Conservation (phyloP, 2,113 vertebrate species). For the Craseonycteris thonglongyai region DNA sequence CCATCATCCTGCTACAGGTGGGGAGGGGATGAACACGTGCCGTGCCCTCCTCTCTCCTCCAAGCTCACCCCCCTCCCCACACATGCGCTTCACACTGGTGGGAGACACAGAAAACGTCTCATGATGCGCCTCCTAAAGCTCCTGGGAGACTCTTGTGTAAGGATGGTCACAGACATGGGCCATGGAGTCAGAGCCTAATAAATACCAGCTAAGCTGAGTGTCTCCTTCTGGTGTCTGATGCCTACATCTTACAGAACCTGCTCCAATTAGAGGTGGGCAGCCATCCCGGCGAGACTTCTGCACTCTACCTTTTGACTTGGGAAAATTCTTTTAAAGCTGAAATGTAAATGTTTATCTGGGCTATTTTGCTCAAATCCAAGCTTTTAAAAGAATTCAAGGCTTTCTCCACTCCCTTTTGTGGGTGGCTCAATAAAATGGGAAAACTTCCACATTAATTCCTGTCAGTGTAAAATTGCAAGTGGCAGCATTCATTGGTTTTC, state of each 20-base stretch:
- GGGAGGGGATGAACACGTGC: fast-evolving
- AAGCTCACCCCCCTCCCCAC: fast-evolving
- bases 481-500: not conserved
- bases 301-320: not conserved
- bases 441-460: not conserved
- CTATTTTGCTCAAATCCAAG: not conserved
- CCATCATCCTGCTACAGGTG: fast-evolving
- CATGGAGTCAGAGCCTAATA: not conserved
- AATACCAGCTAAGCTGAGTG: not conserved
- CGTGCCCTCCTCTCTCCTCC: not conserved
- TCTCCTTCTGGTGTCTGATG: not conserved
- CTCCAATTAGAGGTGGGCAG: not conserved
- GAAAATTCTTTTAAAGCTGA: not conserved
- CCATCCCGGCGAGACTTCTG: not conserved
- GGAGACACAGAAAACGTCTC: not conserved
- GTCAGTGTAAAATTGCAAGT: not conserved
- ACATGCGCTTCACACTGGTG: fast-evolving
- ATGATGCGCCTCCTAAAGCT: not conserved
- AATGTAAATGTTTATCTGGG: not conserved
- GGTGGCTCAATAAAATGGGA: not conserved
- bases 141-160: not conserved
- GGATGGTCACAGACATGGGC: not conserved
- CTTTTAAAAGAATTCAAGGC: not conserved
- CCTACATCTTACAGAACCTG: not conserved
- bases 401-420: not conserved